Evolutionary conservation across 2,888 invertebrate genomes (phyloP), one percentile per base, ranked within the genome.

Genomic region (Archips crataeganus): DNA sequence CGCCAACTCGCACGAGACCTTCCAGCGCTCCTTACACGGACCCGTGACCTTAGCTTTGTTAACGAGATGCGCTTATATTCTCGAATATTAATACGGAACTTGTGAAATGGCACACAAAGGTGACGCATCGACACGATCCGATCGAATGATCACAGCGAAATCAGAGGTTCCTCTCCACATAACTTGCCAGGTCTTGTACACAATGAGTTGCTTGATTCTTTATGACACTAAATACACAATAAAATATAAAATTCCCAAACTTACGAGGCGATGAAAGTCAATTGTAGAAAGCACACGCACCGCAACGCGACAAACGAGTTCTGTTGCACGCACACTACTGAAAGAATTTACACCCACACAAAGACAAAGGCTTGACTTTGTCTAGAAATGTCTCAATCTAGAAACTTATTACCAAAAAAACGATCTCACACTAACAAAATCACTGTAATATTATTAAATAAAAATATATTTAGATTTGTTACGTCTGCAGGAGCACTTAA

Each of bases 261-360:
- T 94, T 94, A 94, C 94, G 91, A 93, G 92, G 92, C 92, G 93
- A 91, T 89, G 93, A 93, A 92, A 93, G 92, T 93, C 90, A 92
- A 90, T 89, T 90, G 92, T 84, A 87, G 92, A 91, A 90, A 91
- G 90, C 89, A 90, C 92, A 93, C 90, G 92, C 86, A 91, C 90
- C 86, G 89, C 90, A 88, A 92, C 91, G 91, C 92, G 91, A 92
- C 92, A 89, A 92, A 88, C 91, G 86, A 91, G 87, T 88, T 87
- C 90, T 88, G 87, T 86, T 81, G 84, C 88, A 92, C 91, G 85
- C 91, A 91, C 88, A 89, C 87, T 85, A 90, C 91, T 90, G 83
- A 82, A 77, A 77, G 76, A 78, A 59, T 77, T 78, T 77, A 84
- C 81, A 78, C 74, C 79, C 78, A 79, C 83, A 82, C 84, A 84